Evolutionary conservation across 2,113 vertebrate genomes (phyloP).

Genomic region (Pangasianodon hypophthalmus): DNA sequence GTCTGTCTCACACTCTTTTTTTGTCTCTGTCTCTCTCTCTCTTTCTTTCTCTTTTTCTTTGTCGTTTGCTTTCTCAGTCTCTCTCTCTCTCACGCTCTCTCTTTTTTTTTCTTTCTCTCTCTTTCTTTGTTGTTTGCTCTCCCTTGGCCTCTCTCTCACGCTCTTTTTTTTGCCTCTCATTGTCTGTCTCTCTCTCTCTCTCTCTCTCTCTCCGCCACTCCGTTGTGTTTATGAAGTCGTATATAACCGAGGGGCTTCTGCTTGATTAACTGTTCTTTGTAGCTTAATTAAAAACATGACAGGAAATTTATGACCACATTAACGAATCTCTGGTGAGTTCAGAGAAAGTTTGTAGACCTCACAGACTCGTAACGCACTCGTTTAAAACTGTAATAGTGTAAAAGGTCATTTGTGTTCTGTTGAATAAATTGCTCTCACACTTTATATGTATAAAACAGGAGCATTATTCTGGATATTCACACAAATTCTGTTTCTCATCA

Average conservation of each 20-base stretch:
- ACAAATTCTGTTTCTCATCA: background rate
- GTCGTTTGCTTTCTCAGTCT: too few relatives aligned
- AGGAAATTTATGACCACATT: slow-evolving; percentile 1
- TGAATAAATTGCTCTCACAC: background rate
- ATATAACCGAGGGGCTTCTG: background rate
- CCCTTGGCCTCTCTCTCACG: background rate
- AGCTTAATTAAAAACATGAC: background rate
- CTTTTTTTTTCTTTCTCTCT: background rate
- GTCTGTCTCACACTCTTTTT: background rate
- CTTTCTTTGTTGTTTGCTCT: background rate
- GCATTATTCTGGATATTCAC: background rate
- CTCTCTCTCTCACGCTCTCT: too few relatives aligned
- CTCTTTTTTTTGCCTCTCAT: background rate
- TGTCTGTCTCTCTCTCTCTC: slow-evolving; percentile 10
- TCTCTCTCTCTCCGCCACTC: background rate
- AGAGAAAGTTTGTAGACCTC: background rate
- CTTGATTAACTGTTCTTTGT: background rate
- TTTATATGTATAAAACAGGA: background rate
- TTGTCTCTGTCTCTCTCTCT: background rate
- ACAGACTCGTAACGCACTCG: background rate
- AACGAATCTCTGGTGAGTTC: background rate
- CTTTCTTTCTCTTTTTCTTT: background rate
- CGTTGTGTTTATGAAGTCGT: background rate
- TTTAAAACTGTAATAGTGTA: background rate
- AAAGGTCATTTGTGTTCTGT: background rate